phyloP scores from a whole-genome alignment of 2,888 invertebrate species.

The Noctua janthina region DNA sequence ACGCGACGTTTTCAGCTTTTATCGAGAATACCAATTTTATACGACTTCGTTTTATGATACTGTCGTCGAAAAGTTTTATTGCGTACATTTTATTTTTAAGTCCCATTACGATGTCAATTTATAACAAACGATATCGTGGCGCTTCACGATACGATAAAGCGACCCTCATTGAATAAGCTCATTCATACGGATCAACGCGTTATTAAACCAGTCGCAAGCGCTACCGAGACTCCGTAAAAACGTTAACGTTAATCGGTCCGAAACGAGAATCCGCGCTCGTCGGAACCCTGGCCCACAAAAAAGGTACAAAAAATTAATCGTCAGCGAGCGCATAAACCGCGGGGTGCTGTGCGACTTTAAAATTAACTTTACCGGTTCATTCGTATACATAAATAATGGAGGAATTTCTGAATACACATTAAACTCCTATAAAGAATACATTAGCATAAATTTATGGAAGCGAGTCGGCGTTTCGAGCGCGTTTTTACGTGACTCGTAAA shows the following conservation, averaged over 20 bases:
- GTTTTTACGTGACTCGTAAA: constrained; percentile 91
- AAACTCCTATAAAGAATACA: constrained; percentile 91
- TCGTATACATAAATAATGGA: constrained; percentile 90
- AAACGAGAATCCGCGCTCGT: constrained; percentile 76
- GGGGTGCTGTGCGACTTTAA: constrained; percentile 87
- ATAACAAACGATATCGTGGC: constrained; percentile 72
- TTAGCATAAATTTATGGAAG: constrained; percentile 91
- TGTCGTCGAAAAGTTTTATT: constrained; percentile 85
- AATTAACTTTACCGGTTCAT: constrained; percentile 90
- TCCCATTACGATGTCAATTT: constrained; percentile 78
- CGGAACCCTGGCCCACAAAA: constrained; percentile 78
- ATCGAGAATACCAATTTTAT: constrained; percentile 82
- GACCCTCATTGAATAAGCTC: constrained; percentile 71
- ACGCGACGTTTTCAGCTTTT: constrained; percentile 88
- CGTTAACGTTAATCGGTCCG: constrained; percentile 76
- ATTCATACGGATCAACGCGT: constrained; percentile 72
- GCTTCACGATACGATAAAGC: constrained; percentile 69
- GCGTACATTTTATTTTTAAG: constrained; percentile 80
- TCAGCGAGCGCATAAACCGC: constrained; percentile 83
- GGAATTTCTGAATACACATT: constrained; percentile 90
- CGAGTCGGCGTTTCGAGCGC: constrained; percentile 89
- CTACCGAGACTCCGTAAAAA: constrained; percentile 71
- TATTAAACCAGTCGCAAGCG: constrained; percentile 72
- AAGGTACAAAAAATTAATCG: constrained; percentile 82
- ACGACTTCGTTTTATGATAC: constrained; percentile 83